Conservation (phyloP, 2,888 invertebrate genomes). For the Linnaemya vulpina region DNA sequence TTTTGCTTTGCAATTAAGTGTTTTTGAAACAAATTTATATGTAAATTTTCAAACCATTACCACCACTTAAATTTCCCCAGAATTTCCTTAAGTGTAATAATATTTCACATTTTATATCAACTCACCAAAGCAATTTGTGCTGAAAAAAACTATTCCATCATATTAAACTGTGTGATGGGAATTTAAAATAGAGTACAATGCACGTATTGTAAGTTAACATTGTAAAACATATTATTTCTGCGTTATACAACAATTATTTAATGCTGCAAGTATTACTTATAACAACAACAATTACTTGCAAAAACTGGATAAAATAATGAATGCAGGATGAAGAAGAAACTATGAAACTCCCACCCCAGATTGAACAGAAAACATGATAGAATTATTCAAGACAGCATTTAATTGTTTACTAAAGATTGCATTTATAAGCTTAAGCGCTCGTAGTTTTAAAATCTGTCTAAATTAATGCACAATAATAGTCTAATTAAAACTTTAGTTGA, state of each 20-base stretch:
- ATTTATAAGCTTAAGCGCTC: slow-evolving; percentile 52
- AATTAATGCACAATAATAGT: slow-evolving; percentile 5
- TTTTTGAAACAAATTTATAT: slow-evolving; percentile 47
- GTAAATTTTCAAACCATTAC: slow-evolving; percentile 51
- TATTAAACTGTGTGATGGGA: slow-evolving; percentile 38
- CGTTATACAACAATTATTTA: slow-evolving; percentile 55
- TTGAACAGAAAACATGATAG: not conserved
- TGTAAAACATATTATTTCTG: slow-evolving; percentile 31
- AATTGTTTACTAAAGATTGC: slow-evolving; percentile 60
- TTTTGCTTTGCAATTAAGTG: slow-evolving; percentile 1
- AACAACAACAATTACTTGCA: not conserved
- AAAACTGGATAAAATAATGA: slow-evolving; percentile 15
- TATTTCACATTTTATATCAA: slow-evolving; percentile 44
- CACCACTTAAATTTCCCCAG: slow-evolving; percentile 42
- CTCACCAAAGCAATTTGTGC: slow-evolving; percentile 38
- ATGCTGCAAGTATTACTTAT: not conserved
- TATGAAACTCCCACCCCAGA: slow-evolving; percentile 56
- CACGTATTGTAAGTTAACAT: not conserved
- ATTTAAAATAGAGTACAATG: slow-evolving; percentile 7
- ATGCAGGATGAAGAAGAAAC: not conserved
- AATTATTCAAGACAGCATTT: slow-evolving; percentile 6
- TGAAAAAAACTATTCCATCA: slow-evolving; percentile 35
- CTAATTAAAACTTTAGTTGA: slow-evolving; percentile 7
- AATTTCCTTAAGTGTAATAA: slow-evolving; percentile 39
- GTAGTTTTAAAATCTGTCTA: slow-evolving; percentile 5